These are phyloP conservation scores for Taenaris catops DNA, from an alignment of 2,888 invertebrate genomes.

Conservation along the genomic window DNA sequence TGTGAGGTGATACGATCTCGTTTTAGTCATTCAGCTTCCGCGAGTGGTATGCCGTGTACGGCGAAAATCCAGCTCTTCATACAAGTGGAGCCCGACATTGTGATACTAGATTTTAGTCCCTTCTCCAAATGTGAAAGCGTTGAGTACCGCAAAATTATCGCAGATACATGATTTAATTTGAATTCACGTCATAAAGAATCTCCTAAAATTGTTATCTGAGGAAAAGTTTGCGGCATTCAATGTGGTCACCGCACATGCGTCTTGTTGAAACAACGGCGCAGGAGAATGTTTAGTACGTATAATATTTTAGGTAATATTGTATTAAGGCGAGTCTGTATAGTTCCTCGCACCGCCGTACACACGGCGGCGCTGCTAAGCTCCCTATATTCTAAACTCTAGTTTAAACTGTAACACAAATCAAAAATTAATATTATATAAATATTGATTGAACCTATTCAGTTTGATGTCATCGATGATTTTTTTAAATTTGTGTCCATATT, in stretches of 20 bases:
- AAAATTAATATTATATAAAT: constrained; percentile 41
- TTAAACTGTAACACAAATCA: constrained; percentile 70
- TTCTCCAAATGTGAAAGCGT: constrained; percentile 60
- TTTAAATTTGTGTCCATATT: constrained; percentile 57
- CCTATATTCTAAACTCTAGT: constrained; percentile 77
- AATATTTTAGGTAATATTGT: constrained; percentile 57
- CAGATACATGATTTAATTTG: constrained; percentile 11
- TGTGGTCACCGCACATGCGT: constrained; percentile 42
- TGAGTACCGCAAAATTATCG: constrained; percentile 34
- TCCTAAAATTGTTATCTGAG: constrained; percentile 10
- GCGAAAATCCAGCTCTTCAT: constrained; percentile 58
- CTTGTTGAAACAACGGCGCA: constrained; percentile 63
- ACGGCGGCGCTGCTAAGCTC: constrained; percentile 72
- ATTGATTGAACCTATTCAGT: constrained; percentile 54
- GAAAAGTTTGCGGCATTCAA: constrained; percentile 43
- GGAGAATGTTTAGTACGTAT: constrained; percentile 70
- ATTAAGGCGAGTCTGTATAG: constrained; percentile 77
- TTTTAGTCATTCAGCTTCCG: constrained; percentile 24
- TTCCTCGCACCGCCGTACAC: constrained; percentile 76
- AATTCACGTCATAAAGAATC: constrained; percentile 8
- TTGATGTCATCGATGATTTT: constrained; percentile 54
- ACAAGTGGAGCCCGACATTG: constrained; percentile 73
- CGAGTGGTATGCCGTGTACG: constrained; percentile 35
- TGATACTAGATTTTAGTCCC: constrained; percentile 80
- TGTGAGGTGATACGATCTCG: constrained; percentile 22